Conservation (phyloP, 2,797 vertebrate species). For the Enteromius thamalakanensis region DNA sequence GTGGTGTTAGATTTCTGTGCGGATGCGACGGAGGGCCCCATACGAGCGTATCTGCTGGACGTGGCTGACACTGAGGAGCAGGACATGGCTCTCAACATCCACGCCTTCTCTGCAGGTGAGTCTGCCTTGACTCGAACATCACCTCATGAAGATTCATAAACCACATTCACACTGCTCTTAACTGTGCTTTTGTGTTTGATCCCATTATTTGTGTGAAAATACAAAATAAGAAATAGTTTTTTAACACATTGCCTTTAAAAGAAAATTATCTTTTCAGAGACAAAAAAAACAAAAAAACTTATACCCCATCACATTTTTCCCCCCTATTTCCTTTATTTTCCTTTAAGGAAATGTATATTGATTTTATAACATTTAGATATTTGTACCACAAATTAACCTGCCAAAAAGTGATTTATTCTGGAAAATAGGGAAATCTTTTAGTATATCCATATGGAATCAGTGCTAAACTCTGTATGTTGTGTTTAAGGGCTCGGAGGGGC, state of each 20-base stretch:
- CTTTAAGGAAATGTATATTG: no score
- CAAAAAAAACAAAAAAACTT: no score
- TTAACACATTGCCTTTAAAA: no score
- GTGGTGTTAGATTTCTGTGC: conserved; percentile 96
- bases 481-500: conserved; percentile 91
- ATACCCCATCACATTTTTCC: no score
- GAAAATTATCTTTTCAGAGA: no score
- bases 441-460: background rate
- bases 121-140: background rate
- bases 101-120: conserved; percentile 92
- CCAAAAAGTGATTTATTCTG: no score
- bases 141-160: background rate
- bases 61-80: conserved; percentile 97
- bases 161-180: background rate
- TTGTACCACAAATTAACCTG: no score
- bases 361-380: no score
- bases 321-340: no score
- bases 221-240: no score
- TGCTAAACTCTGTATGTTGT: background rate
- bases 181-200: background rate
- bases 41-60: conserved; percentile 93
- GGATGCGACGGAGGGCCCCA: conserved; percentile 93
- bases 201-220: background rate
- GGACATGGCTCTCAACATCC: conserved; percentile 98
- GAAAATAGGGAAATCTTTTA: no score